A percentile compares a stretch with the other conserved stretches of the same genome.
Evolutionary conservation across 2,797 vertebrate species (phyloP).

Genomic region (Clarias pachynema): DNA sequence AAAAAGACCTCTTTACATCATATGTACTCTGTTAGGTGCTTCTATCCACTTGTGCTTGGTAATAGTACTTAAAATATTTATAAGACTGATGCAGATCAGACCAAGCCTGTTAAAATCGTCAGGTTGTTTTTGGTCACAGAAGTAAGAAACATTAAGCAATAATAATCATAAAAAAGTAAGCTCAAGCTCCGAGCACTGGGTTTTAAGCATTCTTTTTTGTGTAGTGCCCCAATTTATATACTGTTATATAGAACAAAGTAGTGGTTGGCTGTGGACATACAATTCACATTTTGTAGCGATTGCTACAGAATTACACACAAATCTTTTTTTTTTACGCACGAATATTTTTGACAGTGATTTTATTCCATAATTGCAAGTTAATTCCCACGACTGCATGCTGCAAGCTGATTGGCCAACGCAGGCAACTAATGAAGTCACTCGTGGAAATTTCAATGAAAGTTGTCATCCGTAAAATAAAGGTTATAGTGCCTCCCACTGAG

Average conservation of each 20-base stretch:
- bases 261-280: background rate
- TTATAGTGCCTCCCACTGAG: background rate
- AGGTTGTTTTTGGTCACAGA: no score
- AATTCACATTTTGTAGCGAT: background rate
- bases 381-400: background rate
- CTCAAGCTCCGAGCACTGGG: background rate
- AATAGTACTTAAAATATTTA: background rate
- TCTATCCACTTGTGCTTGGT: background rate
- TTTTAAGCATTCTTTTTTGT: background rate
- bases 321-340: no score
- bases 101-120: no score
- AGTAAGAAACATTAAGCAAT: no score
- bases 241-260: background rate
- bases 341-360: no score
- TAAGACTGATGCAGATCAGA: background rate
- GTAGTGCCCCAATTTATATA: background rate
- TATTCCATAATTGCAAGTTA: no score
- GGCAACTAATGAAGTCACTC: background rate
- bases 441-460: background rate
- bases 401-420: background rate
- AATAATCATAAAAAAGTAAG: background rate
- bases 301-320: no score
- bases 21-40: background rate
- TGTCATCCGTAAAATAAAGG: background rate
- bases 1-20: slow-evolving; percentile 24